Evolutionary conservation across 2,797 vertebrate genomes (phyloP).

Genomic region (Melanotaenia maccullochi): DNA sequence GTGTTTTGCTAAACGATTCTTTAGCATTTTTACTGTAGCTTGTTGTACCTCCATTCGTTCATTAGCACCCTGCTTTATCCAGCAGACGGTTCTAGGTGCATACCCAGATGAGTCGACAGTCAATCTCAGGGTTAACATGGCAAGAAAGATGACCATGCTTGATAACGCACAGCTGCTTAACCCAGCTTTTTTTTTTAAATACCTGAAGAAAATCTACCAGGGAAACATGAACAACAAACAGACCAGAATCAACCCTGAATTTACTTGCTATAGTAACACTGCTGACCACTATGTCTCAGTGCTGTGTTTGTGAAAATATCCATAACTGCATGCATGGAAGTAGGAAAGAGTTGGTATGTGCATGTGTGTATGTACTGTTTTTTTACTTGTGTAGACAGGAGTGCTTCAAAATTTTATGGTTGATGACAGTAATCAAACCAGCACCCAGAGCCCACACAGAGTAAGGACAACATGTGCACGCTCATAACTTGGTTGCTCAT

Average conservation of each 20-base stretch:
- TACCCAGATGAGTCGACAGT: too few relatives aligned
- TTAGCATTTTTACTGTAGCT: too few relatives aligned
- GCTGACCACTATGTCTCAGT: background rate
- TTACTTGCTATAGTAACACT: background rate
- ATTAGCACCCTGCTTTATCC: too few relatives aligned
- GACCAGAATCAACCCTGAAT: background rate
- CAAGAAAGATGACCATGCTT: too few relatives aligned
- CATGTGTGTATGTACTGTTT: constrained; percentile 59
- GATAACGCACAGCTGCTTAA: background rate
- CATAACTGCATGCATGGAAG: background rate
- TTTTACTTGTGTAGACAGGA: constrained; percentile 57
- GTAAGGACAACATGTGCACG: constrained; percentile 57
- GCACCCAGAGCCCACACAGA: constrained; percentile 80
- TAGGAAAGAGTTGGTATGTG: background rate
- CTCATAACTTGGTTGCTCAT: constrained; percentile 37
- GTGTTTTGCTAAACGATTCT: too few relatives aligned
- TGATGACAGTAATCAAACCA: constrained; percentile 77
- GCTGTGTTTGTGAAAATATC: background rate
- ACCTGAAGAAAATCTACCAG: background rate
- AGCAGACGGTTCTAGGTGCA: too few relatives aligned
- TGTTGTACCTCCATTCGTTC: too few relatives aligned
- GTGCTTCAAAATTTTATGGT: constrained; percentile 68
- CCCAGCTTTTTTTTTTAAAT: background rate
- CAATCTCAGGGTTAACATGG: too few relatives aligned
- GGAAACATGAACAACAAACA: background rate